Conservation (phyloP, 2,888 invertebrate species). For the Pollenia amentaria region DNA sequence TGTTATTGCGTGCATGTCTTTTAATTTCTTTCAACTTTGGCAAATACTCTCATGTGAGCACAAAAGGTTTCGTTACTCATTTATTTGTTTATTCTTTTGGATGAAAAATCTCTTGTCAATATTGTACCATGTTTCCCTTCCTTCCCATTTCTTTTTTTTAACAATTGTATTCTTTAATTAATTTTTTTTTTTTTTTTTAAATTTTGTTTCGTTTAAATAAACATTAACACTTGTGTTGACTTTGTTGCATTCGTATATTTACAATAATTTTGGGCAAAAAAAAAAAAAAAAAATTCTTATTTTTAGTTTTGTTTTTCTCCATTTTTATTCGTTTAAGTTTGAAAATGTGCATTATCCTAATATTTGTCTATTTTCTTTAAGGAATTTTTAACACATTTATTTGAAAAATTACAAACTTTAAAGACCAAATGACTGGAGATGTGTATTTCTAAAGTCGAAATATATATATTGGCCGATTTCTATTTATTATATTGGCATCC, state of each 20-base stretch:
- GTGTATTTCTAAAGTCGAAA: too few relatives aligned
- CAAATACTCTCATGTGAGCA: slow-evolving; percentile 29
- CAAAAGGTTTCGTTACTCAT: slow-evolving; percentile 7
- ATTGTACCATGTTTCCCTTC: background rate
- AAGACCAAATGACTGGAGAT: too few relatives aligned
- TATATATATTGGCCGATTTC: too few relatives aligned
- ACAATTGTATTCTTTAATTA: slow-evolving; percentile 25
- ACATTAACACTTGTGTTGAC: slow-evolving; percentile 73
- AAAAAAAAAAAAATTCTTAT: slow-evolving; percentile 25
- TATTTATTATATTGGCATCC: too few relatives aligned
- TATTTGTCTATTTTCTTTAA: slow-evolving; percentile 58
- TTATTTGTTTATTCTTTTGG: slow-evolving; percentile 1
- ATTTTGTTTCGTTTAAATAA: slow-evolving; percentile 63
- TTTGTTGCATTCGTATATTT: slow-evolving; percentile 45
- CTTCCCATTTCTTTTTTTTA: background rate
- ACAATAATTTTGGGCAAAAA: slow-evolving; percentile 39
- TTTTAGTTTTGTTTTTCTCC: slow-evolving; percentile 35
- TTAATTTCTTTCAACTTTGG: slow-evolving; percentile 36
- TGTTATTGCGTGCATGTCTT: slow-evolving; percentile 16
- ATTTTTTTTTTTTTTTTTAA: slow-evolving; percentile 25
- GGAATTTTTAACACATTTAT: slow-evolving; percentile 57
- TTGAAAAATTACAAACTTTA: slow-evolving; percentile 17
- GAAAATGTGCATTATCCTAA: slow-evolving; percentile 52
- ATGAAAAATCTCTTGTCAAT: slow-evolving; percentile 38
- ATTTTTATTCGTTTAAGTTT: slow-evolving; percentile 44